These are phyloP conservation scores for Pimephales promelas DNA, from an alignment of 2,113 vertebrate species.

Conservation along the genomic window DNA sequence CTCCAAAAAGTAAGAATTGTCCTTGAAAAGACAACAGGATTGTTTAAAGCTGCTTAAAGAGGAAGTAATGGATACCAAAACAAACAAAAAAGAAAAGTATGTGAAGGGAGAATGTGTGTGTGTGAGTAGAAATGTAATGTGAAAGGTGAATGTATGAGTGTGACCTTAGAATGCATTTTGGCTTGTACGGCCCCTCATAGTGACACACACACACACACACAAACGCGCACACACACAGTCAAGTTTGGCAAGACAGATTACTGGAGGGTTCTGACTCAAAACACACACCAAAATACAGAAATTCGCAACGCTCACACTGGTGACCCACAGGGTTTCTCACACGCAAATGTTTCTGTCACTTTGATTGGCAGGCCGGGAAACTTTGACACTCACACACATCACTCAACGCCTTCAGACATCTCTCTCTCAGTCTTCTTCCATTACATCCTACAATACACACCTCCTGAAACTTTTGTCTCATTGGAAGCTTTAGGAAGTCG, in stretches of 20 bases:
- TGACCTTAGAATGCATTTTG: no score
- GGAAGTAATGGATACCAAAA: no score
- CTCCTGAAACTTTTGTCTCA: neutral
- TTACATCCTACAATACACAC: neutral
- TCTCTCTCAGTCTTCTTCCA: neutral
- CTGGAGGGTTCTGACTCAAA: slow-evolving; percentile 20
- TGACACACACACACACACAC: slow-evolving; percentile 1
- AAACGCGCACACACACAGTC: neutral
- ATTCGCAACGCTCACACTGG: neutral
- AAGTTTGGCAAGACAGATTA: slow-evolving; percentile 22
- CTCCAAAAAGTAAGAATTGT: no score
- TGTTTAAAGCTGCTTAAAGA: no score
- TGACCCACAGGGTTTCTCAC: slow-evolving; percentile 7
- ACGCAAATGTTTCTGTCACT: slow-evolving; percentile 19
- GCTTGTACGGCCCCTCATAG: no score
- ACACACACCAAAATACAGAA: neutral
- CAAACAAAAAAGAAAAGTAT: no score
- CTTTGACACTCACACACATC: neutral
- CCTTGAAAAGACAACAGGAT: no score
- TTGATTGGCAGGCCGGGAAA: slow-evolving; percentile 9
- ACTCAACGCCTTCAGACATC: neutral
- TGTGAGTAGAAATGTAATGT: no score
- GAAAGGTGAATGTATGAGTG: no score
- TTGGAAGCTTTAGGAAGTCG: no score
- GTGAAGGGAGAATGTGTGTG: no score